phyloP scores from a whole-genome alignment of 2,888 invertebrate genomes.

The Bursaphelenchus okinawaensis region DNA sequence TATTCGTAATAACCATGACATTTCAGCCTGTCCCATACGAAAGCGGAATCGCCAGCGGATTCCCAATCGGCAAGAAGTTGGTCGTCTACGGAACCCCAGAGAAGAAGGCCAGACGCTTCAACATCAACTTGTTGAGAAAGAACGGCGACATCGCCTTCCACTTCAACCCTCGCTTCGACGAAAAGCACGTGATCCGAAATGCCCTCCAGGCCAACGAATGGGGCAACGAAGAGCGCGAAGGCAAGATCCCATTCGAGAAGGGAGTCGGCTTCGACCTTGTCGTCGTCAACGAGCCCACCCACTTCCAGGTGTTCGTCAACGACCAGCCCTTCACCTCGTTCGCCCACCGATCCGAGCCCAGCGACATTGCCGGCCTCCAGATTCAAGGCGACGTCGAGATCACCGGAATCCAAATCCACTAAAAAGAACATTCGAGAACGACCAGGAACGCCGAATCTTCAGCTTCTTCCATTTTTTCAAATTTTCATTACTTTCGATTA shows the following conservation, averaged over 20 bases:
- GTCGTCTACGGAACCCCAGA: constrained; percentile 48
- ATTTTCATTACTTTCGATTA: background rate
- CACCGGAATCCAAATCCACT: constrained; percentile 52
- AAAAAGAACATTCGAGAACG: constrained; percentile 20
- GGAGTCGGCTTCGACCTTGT: constrained; percentile 54
- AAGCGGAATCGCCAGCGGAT: constrained; percentile 47
- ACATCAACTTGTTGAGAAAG: constrained; percentile 50
- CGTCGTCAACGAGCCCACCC: constrained; percentile 48
- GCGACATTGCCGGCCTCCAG: constrained; percentile 53
- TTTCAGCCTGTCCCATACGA: constrained; percentile 55
- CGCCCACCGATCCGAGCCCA: constrained; percentile 56
- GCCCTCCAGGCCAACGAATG: constrained; percentile 47
- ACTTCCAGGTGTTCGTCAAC: constrained; percentile 57
- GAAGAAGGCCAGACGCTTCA: constrained; percentile 55
- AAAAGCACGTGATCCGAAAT: constrained; percentile 45
- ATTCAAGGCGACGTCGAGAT: constrained; percentile 50
- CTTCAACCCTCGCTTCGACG: constrained; percentile 54
- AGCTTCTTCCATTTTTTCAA: background rate
- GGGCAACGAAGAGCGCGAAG: constrained; percentile 57
- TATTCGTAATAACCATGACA: background rate
- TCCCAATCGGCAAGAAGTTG: constrained; percentile 48
- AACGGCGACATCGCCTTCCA: constrained; percentile 56
- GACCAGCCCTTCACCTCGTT: constrained; percentile 55
- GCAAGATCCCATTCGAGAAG: constrained; percentile 55
- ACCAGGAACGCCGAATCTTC: too few species aligned